phyloP scores from a whole-genome alignment of 2,888 invertebrate species.

The Diarsia dahlii region DNA sequence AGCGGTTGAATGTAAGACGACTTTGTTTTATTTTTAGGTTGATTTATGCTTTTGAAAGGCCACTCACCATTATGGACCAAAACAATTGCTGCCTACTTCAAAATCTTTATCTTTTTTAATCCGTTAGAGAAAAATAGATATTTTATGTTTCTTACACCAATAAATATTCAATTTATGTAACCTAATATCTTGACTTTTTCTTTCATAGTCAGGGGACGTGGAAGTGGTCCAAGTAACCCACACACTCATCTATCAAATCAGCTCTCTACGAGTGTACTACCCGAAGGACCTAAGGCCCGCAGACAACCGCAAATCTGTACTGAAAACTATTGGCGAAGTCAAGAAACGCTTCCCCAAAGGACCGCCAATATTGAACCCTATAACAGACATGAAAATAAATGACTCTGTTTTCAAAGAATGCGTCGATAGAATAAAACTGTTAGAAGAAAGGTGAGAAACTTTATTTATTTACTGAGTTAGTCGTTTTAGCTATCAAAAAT shows the following conservation, averaged over 20 bases:
- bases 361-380: conserved; percentile 97
- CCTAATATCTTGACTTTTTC: not conserved
- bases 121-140: not conserved
- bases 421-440: conserved; percentile 95
- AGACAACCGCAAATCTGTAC: conserved; percentile 96
- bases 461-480: not conserved
- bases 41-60: not conserved
- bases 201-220: conserved; percentile 93
- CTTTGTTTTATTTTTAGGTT: not conserved
- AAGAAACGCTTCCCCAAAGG: conserved; percentile 97
- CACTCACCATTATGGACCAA: not conserved
- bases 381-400: conserved; percentile 98
- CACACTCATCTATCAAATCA: conserved; percentile 95
- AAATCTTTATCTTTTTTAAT: not conserved
- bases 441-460: conserved; percentile 93
- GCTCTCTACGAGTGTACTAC: conserved; percentile 97
- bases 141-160: not conserved
- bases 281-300: conserved; percentile 96
- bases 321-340: conserved; percentile 96
- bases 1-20: not conserved
- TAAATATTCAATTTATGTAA: not conserved
- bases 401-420: conserved; percentile 95
- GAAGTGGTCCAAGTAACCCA: conserved; percentile 97
- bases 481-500: not conserved
- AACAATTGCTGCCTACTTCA: not conserved